A percentile compares a stretch with the other conserved stretches of the same genome.
These are phyloP conservation scores for Leptinotarsa texana DNA, from an alignment of 1,140 invertebrate species.

Conservation along the genomic window DNA sequence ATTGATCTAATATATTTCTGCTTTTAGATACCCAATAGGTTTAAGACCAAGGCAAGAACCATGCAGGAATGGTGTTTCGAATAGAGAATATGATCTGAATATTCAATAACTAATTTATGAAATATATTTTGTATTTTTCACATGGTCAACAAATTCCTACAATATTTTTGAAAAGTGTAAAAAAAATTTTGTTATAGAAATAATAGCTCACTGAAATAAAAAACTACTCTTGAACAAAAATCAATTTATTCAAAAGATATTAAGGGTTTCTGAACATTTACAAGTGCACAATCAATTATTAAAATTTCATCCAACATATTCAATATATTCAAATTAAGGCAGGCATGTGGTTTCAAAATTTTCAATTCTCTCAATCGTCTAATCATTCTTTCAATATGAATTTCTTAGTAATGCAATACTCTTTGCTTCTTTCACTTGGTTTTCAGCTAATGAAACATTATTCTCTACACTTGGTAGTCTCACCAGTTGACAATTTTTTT, in stretches of 20 bases:
- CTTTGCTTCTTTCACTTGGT: constrained; percentile 46
- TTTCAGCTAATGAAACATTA: constrained; percentile 31
- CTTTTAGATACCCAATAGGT: too few relatives aligned
- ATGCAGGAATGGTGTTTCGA: too few relatives aligned
- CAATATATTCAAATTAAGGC: constrained; percentile 15
- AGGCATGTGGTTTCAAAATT: constrained; percentile 21
- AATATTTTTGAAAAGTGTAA: too few relatives aligned
- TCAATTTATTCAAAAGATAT: neutral
- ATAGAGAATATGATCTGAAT: too few relatives aligned
- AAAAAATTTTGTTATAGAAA: too few relatives aligned
- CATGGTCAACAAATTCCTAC: neutral
- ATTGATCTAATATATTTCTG: too few relatives aligned
- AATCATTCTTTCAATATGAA: constrained; percentile 54
- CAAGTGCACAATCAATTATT: constrained; percentile 22
- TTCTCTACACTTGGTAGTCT: neutral
- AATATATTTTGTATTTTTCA: neutral
- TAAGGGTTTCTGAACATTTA: constrained; percentile 26
- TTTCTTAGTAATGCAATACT: constrained; percentile 51
- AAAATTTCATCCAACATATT: neutral
- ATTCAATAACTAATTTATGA: neutral
- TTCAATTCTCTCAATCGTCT: constrained; percentile 49
- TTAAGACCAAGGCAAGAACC: too few relatives aligned
- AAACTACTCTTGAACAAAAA: neutral
- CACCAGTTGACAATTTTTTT: neutral
- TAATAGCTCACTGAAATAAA: neutral